phyloP scores from a whole-genome alignment of 2,113 vertebrate species.

The Terrapene triunguis region DNA sequence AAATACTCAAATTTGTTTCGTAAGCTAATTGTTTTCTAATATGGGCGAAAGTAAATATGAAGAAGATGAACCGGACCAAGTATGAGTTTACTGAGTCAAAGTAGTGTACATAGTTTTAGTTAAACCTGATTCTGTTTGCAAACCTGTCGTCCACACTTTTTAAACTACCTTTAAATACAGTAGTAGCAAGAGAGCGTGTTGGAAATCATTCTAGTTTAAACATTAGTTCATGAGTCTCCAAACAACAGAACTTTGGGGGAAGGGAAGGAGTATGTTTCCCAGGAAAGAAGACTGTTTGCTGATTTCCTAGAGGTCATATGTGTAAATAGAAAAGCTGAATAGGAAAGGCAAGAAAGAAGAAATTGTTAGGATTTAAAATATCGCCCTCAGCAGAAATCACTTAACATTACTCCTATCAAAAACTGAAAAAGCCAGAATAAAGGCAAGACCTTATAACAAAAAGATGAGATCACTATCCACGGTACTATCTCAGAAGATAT shows the following conservation, averaged over 20 bases:
- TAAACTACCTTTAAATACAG: slow-evolving; percentile 76
- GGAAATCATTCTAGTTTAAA: slow-evolving; percentile 79
- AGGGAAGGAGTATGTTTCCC: slow-evolving; percentile 34
- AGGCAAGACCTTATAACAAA: neutral
- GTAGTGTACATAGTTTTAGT: slow-evolving; percentile 86
- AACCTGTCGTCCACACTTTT: slow-evolving; percentile 73
- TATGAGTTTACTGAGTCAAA: slow-evolving; percentile 85
- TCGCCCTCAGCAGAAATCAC: slow-evolving; percentile 19
- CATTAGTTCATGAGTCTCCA: slow-evolving; percentile 71
- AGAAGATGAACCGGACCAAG: slow-evolving; percentile 83
- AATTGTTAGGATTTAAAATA: slow-evolving; percentile 59
- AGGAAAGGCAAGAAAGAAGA: slow-evolving; percentile 49
- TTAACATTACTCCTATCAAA: neutral
- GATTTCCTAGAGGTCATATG: slow-evolving; percentile 68
- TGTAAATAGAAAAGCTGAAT: slow-evolving; percentile 69
- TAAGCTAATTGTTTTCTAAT: slow-evolving; percentile 90
- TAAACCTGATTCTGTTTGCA: slow-evolving; percentile 81
- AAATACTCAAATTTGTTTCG: slow-evolving; percentile 89
- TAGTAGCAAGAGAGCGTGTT: slow-evolving; percentile 59
- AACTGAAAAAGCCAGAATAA: neutral
- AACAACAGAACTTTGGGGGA: slow-evolving; percentile 70
- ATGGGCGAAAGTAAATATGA: slow-evolving; percentile 86
- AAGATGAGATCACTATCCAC: neutral
- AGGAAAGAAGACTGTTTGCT: slow-evolving; percentile 67
- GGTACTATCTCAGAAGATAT: neutral